Conservation (phyloP, 2,888 invertebrate species). For the Alviniconcha strummeri region DNA sequence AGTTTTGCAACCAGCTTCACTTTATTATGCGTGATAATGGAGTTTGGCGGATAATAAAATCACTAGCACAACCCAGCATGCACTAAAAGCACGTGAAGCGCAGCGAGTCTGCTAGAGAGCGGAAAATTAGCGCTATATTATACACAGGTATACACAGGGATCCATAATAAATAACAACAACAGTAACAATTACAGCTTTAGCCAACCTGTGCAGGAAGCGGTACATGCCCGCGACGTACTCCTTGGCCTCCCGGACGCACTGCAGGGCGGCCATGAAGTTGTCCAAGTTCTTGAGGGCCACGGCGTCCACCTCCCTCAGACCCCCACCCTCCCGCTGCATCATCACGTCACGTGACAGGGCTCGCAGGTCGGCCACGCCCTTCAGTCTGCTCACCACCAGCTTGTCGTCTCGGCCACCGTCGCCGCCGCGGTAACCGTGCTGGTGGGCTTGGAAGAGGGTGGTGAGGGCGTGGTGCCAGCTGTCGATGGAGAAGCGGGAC, state of each 20-base stretch:
- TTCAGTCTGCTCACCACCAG: not conserved
- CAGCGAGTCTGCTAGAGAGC: too few relatives aligned
- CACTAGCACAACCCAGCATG: too few relatives aligned
- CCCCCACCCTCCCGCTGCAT: conserved; percentile 27
- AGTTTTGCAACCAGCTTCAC: too few relatives aligned
- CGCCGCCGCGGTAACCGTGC: not conserved
- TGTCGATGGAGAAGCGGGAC: conserved; percentile 38
- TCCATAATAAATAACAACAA: too few relatives aligned
- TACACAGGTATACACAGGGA: too few relatives aligned
- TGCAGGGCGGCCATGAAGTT: conserved; percentile 32
- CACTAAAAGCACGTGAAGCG: too few relatives aligned
- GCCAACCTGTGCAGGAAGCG: conserved; percentile 2
- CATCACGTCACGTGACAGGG: conserved; percentile 28
- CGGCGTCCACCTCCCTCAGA: conserved; percentile 20
- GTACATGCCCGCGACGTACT: not conserved
- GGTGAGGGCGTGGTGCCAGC: conserved; percentile 29
- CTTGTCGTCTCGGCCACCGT: not conserved
- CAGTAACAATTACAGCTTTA: too few relatives aligned
- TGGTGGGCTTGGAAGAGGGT: conserved; percentile 17
- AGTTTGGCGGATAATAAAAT: too few relatives aligned
- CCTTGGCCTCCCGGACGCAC: conserved; percentile 36
- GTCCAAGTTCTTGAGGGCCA: conserved; percentile 33
- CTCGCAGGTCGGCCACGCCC: conserved; percentile 19
- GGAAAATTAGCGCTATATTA: too few relatives aligned
- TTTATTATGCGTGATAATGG: too few relatives aligned